Base-by-base conservation (phyloP, 1,140 invertebrate species). In the Copidosoma floridanum region DNA sequence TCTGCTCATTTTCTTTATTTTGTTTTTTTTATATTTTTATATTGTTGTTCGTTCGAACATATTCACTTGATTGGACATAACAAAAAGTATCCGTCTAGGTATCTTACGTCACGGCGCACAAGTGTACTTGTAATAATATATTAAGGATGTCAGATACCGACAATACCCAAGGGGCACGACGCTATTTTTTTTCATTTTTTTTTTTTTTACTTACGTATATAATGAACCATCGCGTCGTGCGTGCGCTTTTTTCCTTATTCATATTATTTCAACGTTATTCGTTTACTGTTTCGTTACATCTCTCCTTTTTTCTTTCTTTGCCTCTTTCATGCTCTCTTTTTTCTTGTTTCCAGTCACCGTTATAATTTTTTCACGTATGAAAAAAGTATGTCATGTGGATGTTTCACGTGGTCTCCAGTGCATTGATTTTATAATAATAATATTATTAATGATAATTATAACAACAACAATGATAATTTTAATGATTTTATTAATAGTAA, bases 41-140 rank as follows among this genome's bases (percentile, higher is more conserved):
- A 14, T 41, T 18, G 24, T 20, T 16, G 6, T 16, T 51, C 38
- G 11, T 4, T 23, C 27, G 18, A 10, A 5, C n/a, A 29, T 47
- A 29, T 47, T 61, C 20, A 54, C 38, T 48, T 57, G 24, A 58
- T 57, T 43, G 50, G 29, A 65, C 38, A 46, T 64, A 66, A 65
- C 52, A 65, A 69, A 62, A 62, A 73, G 71, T 70, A 72, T 71
- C 63, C 54, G 60, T 65, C 68, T 75, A 74, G 44, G 67, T 73
- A 73, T 72, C 74, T 74, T 71, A 74, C 67, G 58, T 73, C 64
- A 68, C 57, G 65, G 65, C 63, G 61, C n/a, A n/a, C n/a, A n/a
- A n/a, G n/a, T n/a, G n/a, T n/a, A n/a, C n/a, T n/a, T n/a, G n/a
- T 66, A 67, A 71, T 69, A 57, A 64, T 64, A 67, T 60, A 47